A percentile compares a stretch with the other conserved stretches of the same genome.
Evolutionary conservation across 1,140 invertebrate species (phyloP).

Genomic region (Penaeus japonicus): DNA sequence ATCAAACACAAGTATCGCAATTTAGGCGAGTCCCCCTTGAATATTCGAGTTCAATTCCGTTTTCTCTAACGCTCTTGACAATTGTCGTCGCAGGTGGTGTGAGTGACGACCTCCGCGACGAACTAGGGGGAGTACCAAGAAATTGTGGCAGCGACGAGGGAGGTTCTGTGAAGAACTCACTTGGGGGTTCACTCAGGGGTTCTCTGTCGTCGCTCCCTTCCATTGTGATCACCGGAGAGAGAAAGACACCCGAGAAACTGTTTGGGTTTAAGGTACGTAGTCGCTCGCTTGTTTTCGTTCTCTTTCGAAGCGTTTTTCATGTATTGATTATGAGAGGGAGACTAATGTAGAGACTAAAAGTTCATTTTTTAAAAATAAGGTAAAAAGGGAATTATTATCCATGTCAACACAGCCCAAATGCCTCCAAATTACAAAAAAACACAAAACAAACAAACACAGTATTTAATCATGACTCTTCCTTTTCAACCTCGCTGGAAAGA

Average conservation of each 20-base stretch:
- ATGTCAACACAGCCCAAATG: too few relatives aligned
- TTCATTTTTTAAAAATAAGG: too few relatives aligned
- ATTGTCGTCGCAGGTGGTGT: constrained; percentile 30
- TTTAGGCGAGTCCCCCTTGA: background rate
- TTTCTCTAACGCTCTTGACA: background rate
- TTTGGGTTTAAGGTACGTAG: constrained; percentile 39
- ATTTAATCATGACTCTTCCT: too few relatives aligned
- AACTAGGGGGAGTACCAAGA: background rate
- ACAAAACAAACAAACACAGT: too few relatives aligned
- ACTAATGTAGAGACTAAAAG: too few relatives aligned
- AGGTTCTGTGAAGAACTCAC: background rate
- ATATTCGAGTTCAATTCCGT: background rate
- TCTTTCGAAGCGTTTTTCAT: background rate
- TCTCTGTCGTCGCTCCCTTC: constrained; percentile 41
- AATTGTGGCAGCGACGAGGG: background rate
- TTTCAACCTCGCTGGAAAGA: too few relatives aligned
- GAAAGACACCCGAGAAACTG: constrained; percentile 39
- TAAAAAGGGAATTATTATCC: too few relatives aligned
- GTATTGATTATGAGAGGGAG: background rate
- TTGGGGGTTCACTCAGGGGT: constrained; percentile 29
- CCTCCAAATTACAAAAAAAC: too few relatives aligned
- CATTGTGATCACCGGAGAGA: constrained; percentile 28
- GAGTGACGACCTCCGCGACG: background rate
- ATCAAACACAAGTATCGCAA: too few relatives aligned
- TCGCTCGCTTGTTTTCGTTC: background rate